These are phyloP conservation scores for Leptobrachium leishanense DNA, from an alignment of 2,113 vertebrate genomes.

Conservation along the genomic window DNA sequence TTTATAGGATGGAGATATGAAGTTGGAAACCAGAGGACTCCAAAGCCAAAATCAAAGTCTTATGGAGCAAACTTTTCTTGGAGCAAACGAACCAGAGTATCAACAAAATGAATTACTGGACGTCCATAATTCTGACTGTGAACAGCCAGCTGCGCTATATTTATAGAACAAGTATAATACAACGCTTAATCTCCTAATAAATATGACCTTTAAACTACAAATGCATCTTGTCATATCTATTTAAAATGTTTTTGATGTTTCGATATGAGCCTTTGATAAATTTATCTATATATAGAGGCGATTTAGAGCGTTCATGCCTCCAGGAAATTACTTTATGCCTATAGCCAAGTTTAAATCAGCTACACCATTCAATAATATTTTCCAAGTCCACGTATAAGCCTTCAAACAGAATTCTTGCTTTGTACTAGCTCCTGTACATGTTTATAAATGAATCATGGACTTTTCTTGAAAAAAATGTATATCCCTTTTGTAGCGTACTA, in stretches of 20 bases:
- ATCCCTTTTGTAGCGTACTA: no score
- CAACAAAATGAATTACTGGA: constrained; percentile 84
- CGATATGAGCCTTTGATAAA: constrained; percentile 63
- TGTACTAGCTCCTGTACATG: constrained; percentile 28
- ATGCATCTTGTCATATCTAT: constrained; percentile 67
- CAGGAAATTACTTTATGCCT: constrained; percentile 60
- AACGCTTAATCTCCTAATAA: constrained; percentile 78
- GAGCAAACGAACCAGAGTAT: constrained; percentile 94
- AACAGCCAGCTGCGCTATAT: constrained; percentile 79
- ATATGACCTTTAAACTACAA: constrained; percentile 72
- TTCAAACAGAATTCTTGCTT: constrained; percentile 38
- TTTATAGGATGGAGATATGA: constrained; percentile 93
- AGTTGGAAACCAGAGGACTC: constrained; percentile 81
- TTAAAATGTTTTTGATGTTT: constrained; percentile 74
- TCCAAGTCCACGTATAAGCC: constrained; percentile 50
- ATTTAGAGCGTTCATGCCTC: constrained; percentile 63
- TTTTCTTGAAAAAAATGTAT: no score
- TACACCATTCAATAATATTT: constrained; percentile 59
- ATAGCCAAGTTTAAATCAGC: constrained; percentile 61
- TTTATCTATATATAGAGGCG: constrained; percentile 65
- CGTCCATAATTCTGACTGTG: constrained; percentile 61
- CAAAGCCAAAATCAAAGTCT: constrained; percentile 92
- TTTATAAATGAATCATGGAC: constrained; percentile 8
- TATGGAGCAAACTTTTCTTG: constrained; percentile 97
- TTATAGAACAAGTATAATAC: constrained; percentile 69